Evolutionary conservation across 2,113 vertebrate species (phyloP).

Genomic region (Cettia cetti): DNA sequence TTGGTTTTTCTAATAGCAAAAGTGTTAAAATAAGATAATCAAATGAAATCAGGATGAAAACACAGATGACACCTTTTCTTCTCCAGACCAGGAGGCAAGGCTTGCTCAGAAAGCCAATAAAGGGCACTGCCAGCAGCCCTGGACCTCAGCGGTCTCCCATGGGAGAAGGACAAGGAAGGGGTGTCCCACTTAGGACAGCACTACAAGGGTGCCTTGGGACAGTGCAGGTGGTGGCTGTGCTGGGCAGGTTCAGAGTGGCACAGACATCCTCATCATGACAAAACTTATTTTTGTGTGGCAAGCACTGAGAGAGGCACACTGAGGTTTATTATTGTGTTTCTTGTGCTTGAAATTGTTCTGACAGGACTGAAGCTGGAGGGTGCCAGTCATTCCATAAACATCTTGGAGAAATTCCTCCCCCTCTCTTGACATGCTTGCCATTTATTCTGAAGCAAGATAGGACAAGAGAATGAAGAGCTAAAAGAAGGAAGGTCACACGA

Average conservation of each 20-base stretch:
- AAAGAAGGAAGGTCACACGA: background rate
- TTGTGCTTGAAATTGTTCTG: background rate
- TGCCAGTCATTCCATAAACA: background rate
- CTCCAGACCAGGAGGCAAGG: background rate
- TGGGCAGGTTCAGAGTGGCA: background rate
- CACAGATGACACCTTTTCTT: background rate
- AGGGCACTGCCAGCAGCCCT: background rate
- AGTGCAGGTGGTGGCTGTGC: background rate
- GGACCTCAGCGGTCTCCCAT: fast-evolving
- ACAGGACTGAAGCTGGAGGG: background rate
- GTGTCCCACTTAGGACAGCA: background rate
- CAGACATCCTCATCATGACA: fast-evolving
- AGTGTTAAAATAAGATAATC: background rate
- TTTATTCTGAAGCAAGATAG: slow-evolving; percentile 1
- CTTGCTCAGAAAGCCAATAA: background rate
- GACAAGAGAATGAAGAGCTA: background rate
- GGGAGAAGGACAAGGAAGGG: background rate
- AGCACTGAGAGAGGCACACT: fast-evolving
- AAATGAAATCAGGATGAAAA: background rate
- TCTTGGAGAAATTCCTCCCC: background rate
- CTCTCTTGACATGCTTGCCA: background rate
- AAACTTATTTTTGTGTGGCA: fast-evolving
- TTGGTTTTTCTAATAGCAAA: background rate
- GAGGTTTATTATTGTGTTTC: background rate
- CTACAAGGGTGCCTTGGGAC: fast-evolving